Conservation (phyloP, 2,888 invertebrate genomes). For the Notodromas monacha region DNA sequence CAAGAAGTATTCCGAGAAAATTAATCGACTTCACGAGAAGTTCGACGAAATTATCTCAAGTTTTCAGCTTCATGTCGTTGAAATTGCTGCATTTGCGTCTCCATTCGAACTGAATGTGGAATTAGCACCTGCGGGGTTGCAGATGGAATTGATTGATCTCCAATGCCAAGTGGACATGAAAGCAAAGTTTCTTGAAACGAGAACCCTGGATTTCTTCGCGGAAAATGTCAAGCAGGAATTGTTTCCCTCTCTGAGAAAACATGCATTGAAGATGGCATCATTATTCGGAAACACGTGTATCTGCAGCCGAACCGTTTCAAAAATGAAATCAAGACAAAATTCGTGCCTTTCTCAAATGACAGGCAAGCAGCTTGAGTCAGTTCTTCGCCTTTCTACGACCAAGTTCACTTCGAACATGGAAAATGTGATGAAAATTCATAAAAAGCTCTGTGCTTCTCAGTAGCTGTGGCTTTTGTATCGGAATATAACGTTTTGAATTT, state of each 20-base stretch:
- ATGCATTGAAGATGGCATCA: constrained; percentile 8
- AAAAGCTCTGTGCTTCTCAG: too few species aligned
- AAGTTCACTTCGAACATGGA: too few species aligned
- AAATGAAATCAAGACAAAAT: too few species aligned
- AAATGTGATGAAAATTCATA: too few species aligned
- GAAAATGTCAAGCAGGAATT: neutral
- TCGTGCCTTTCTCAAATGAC: too few species aligned
- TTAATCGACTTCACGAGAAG: neutral
- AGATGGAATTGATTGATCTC: constrained; percentile 8
- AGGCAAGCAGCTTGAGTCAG: too few species aligned
- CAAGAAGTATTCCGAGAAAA: neutral
- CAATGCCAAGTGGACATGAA: constrained; percentile 8
- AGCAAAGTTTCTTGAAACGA: constrained; percentile 6
- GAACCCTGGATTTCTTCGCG: constrained; percentile 1
- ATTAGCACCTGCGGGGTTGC: constrained; percentile 7
- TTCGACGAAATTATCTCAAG: neutral
- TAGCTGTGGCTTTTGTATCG: too few species aligned
- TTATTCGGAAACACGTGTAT: constrained; percentile 8
- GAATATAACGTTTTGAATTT: too few species aligned
- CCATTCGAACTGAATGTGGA: constrained; percentile 7
- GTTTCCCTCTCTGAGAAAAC: constrained; percentile 5
- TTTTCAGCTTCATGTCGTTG: neutral
- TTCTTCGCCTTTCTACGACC: too few species aligned
- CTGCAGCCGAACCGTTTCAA: constrained; percentile 7
- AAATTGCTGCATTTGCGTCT: neutral